These are phyloP conservation scores for Rhyzopertha dominica DNA, from an alignment of 1,140 invertebrate genomes.

Conservation along the genomic window DNA sequence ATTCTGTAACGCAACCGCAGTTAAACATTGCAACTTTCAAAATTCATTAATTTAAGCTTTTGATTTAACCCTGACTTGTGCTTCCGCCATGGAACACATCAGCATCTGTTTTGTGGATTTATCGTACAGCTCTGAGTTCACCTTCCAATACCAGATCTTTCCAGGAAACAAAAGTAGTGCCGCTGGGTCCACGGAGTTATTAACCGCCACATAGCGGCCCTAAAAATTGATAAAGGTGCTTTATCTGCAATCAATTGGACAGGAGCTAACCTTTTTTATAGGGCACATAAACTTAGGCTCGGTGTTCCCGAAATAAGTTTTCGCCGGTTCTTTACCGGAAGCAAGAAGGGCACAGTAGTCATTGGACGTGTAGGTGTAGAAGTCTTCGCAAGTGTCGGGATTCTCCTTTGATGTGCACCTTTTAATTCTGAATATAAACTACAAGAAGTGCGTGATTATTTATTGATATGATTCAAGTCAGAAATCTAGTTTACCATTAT, in stretches of 20 bases:
- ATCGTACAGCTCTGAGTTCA: slow-evolving; percentile 2
- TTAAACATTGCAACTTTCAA: too few relatives aligned
- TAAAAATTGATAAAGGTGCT: neutral
- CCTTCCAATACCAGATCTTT: slow-evolving; percentile 6
- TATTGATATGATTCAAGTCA: too few relatives aligned
- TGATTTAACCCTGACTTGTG: slow-evolving; percentile 12
- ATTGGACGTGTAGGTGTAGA: slow-evolving; percentile 13
- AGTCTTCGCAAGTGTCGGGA: slow-evolving; percentile 20
- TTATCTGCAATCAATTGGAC: neutral
- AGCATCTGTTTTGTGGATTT: slow-evolving; percentile 1
- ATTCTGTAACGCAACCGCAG: too few relatives aligned
- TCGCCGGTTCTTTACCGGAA: slow-evolving; percentile 10
- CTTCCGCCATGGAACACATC: slow-evolving; percentile 1
- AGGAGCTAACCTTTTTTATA: slow-evolving; percentile 10
- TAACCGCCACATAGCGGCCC: slow-evolving; percentile 2
- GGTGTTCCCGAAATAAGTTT: slow-evolving; percentile 11
- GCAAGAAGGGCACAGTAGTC: slow-evolving; percentile 14
- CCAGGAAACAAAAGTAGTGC: slow-evolving; percentile 5
- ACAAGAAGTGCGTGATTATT: too few relatives aligned
- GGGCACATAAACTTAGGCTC: slow-evolving; percentile 14
- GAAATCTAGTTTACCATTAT: slow-evolving; percentile 4
- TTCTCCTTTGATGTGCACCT: slow-evolving; percentile 15
- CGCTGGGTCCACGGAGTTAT: neutral
- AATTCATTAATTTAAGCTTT: too few relatives aligned
- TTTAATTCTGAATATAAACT: slow-evolving; percentile 11